These are phyloP conservation scores for Arothron firmamentum DNA, from an alignment of 2,113 vertebrate species.

Conservation along the genomic window DNA sequence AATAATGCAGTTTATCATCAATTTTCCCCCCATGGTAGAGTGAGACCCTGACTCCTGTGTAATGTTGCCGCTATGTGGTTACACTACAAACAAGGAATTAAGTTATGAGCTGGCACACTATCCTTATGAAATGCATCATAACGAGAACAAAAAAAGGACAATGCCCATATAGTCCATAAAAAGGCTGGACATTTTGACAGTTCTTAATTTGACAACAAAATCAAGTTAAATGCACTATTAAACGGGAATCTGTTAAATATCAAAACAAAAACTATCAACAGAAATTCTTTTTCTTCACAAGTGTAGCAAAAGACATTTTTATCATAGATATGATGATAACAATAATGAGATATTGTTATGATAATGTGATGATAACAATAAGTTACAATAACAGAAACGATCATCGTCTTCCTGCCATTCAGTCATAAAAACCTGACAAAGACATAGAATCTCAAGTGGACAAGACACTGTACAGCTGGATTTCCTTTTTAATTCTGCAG, in stretches of 20 bases:
- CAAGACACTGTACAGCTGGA: constrained; percentile 61
- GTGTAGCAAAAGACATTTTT: constrained; percentile 68
- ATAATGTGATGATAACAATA: no score
- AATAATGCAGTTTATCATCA: constrained; percentile 60
- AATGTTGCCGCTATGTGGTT: constrained; percentile 57
- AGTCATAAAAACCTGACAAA: constrained; percentile 66
- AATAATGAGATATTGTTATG: constrained; percentile 11
- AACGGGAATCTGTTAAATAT: constrained; percentile 75
- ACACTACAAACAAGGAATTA: constrained; percentile 53
- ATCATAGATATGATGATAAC: constrained; percentile 60
- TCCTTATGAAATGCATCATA: constrained; percentile 37
- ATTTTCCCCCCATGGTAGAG: constrained; percentile 53
- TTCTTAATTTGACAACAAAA: constrained; percentile 37
- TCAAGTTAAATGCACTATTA: constrained; percentile 65
- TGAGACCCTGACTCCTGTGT: constrained; percentile 67
- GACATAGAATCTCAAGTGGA: constrained; percentile 49
- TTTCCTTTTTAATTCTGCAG: constrained; percentile 33
- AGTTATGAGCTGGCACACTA: constrained; percentile 50
- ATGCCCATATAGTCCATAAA: constrained; percentile 57
- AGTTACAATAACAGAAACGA: constrained; percentile 47
- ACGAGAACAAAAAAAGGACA: constrained; percentile 49
- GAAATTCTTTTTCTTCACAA: constrained; percentile 66
- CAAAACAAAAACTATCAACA: constrained; percentile 68
- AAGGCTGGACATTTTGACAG: constrained; percentile 30
- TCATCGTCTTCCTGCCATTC: constrained; percentile 43